These are phyloP conservation scores for Speoplatyrhinus poulsoni DNA, from an alignment of 2,113 vertebrate genomes.

Conservation along the genomic window DNA sequence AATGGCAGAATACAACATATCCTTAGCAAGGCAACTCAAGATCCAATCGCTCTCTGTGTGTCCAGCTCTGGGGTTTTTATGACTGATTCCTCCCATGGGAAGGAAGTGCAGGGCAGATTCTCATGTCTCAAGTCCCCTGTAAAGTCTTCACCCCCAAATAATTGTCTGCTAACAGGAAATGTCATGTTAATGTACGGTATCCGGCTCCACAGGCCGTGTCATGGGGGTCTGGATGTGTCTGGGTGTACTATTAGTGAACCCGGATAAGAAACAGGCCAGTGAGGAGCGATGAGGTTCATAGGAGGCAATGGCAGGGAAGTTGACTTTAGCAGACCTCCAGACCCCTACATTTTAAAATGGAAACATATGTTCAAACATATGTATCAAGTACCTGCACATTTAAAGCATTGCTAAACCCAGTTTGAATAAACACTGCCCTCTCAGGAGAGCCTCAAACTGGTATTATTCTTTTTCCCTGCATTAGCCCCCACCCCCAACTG, in stretches of 20 bases:
- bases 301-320: slow-evolving; percentile 13
- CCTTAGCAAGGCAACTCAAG: slow-evolving; percentile 36
- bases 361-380: slow-evolving; percentile 64
- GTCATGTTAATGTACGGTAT: slow-evolving; percentile 27
- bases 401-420: slow-evolving; percentile 61
- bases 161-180: slow-evolving; percentile 53
- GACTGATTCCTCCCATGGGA: slow-evolving; percentile 34
- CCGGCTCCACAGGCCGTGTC: slow-evolving; percentile 2
- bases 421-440: slow-evolving; percentile 57
- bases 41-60: slow-evolving; percentile 26
- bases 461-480: slow-evolving; percentile 53
- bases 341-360: neutral
- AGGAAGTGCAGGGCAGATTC: slow-evolving; percentile 32
- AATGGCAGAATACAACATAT: slow-evolving; percentile 10
- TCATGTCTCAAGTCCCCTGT: slow-evolving; percentile 29
- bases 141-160: slow-evolving; percentile 38
- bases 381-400: slow-evolving; percentile 58
- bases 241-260: too few species aligned
- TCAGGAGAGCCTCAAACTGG: slow-evolving; percentile 50
- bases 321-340: slow-evolving; percentile 20
- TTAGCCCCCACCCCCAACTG: slow-evolving; percentile 45
- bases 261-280: too few species aligned
- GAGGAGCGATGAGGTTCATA: neutral
- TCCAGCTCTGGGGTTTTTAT: slow-evolving; percentile 21
- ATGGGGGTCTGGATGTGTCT: neutral